Percentiles rank a stretch among this genome's conserved stretches.
phyloP scores from a whole-genome alignment of 2,113 vertebrate species.

The Phasianus colchicus region DNA sequence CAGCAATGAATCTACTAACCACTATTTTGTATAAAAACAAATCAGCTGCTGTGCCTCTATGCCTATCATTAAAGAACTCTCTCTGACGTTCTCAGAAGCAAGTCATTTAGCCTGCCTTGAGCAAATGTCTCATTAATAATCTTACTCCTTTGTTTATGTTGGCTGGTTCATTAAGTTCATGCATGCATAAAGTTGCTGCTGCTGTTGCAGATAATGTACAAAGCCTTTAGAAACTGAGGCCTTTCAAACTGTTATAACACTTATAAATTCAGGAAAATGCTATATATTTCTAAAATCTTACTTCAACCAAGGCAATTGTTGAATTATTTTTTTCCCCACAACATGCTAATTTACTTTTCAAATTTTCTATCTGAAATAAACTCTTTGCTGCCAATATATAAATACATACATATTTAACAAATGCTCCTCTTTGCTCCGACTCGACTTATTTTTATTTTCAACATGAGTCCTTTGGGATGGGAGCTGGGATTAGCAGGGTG shows the following conservation, averaged over 20 bases:
- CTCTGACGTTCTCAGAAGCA: constrained; percentile 20
- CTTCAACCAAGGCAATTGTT: not conserved
- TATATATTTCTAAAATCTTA: not conserved
- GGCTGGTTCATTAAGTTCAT: constrained; percentile 53
- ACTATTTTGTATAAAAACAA: not conserved
- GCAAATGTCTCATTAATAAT: constrained; percentile 54
- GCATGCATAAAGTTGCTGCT: constrained; percentile 49
- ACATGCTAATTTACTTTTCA: not conserved
- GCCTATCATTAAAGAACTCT: not conserved
- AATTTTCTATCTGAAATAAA: not conserved
- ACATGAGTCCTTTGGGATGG: not conserved
- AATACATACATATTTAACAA: not conserved
- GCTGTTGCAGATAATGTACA: constrained; percentile 45
- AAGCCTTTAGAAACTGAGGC: not conserved
- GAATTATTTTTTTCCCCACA: not conserved
- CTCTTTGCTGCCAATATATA: not conserved
- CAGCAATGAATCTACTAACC: not conserved
- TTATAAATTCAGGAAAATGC: constrained; percentile 24
- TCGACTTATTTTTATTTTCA: not conserved
- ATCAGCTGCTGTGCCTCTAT: not conserved
- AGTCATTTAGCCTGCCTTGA: constrained; percentile 39
- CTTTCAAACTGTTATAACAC: constrained; percentile 19
- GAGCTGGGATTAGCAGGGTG: not conserved
- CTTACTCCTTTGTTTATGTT: constrained; percentile 46
- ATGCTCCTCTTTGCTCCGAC: not conserved